Conservation (phyloP, 2,888 invertebrate genomes). For the Acronicta alni region DNA sequence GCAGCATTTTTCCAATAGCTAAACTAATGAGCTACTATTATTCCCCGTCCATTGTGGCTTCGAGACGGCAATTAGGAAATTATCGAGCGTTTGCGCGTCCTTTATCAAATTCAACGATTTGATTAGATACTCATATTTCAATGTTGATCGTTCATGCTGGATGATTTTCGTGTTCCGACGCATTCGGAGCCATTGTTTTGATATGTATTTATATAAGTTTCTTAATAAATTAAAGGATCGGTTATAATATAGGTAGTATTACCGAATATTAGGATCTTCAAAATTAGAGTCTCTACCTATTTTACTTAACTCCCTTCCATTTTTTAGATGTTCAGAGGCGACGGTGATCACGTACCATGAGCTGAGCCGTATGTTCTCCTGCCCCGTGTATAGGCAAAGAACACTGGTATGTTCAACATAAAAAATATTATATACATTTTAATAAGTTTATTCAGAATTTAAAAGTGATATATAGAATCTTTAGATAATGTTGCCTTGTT, state of each 20-base stretch:
- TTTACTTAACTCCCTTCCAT: too few relatives aligned
- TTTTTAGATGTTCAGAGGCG: too few relatives aligned
- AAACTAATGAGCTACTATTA: conserved; percentile 48
- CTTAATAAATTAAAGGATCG: too few relatives aligned
- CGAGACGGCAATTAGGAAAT: conserved; percentile 47
- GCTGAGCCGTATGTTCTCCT: too few relatives aligned
- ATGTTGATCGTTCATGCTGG: conserved; percentile 7
- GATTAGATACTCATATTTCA: conserved; percentile 24
- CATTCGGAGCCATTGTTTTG: neutral
- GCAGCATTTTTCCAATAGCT: conserved; percentile 31
- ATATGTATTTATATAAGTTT: too few relatives aligned
- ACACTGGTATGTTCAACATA: too few relatives aligned
- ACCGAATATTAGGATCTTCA: too few relatives aligned
- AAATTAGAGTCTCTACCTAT: too few relatives aligned
- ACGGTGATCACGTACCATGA: too few relatives aligned
- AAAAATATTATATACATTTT: too few relatives aligned
- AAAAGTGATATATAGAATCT: conserved; percentile 7
- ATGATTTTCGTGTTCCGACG: neutral
- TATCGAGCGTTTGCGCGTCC: conserved; percentile 33
- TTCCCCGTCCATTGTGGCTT: conserved; percentile 43
- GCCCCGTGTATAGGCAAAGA: too few relatives aligned
- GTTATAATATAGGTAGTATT: too few relatives aligned
- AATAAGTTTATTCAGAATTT: neutral
- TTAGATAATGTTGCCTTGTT: conserved; percentile 5
- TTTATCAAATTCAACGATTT: conserved; percentile 37